Conservation (phyloP, 2,797 vertebrate species). For the Semaprochilodus insignis region DNA sequence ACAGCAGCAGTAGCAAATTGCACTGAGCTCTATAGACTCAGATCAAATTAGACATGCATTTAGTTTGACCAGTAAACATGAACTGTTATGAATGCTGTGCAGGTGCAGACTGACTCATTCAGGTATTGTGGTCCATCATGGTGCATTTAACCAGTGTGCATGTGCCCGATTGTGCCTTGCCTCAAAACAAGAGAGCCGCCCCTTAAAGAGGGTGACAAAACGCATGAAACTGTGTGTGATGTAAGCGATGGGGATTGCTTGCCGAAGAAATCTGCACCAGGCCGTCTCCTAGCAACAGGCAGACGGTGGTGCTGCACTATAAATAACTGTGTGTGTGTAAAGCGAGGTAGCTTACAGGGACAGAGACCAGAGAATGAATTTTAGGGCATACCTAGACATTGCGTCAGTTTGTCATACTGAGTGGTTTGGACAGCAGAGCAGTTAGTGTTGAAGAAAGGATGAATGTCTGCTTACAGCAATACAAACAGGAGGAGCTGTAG, state of each 20-base stretch:
- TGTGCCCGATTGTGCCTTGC: not conserved
- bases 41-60: not conserved
- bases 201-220: slow-evolving; percentile 51
- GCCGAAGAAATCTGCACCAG: slow-evolving; percentile 57
- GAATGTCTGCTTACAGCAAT: not conserved
- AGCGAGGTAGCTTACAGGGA: slow-evolving; percentile 53
- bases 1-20: not conserved
- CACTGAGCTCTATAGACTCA: not conserved
- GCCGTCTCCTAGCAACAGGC: slow-evolving; percentile 66
- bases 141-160: not conserved
- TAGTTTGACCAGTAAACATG: not conserved
- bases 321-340: slow-evolving; percentile 61
- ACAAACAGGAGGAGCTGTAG: not conserved
- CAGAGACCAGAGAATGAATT: slow-evolving; percentile 44
- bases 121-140: not conserved
- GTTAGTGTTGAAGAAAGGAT: not conserved
- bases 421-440: not conserved
- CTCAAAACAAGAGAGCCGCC: slow-evolving; percentile 36
- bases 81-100: not conserved
- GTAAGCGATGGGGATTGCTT: slow-evolving; percentile 59
- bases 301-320: slow-evolving; percentile 63
- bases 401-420: slow-evolving; percentile 26
- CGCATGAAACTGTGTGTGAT: slow-evolving; percentile 53
- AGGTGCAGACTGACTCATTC: not conserved
- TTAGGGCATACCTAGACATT: slow-evolving; percentile 56